A percentile compares a stretch with the other conserved stretches of the same genome.
Conservation (phyloP, 2,888 invertebrate genomes). For the Lamellibrachia satsuma region DNA sequence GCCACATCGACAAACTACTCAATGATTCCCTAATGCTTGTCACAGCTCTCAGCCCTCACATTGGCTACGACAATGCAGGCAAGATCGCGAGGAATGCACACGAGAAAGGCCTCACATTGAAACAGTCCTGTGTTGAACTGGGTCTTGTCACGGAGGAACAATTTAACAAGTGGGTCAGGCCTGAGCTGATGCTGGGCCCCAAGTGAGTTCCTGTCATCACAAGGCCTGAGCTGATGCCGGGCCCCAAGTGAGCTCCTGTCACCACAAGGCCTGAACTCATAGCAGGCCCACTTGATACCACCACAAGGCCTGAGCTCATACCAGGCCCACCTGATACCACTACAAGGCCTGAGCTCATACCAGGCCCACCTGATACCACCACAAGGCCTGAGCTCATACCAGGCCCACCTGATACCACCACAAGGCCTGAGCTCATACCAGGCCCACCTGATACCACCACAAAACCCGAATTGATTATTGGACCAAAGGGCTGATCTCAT, state of each 20-base stretch:
- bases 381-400: no score
- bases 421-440: no score
- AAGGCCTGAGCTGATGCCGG: neutral
- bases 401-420: no score
- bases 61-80: constrained; percentile 95
- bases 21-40: constrained; percentile 96
- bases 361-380: no score
- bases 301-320: no score
- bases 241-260: neutral
- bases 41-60: constrained; percentile 95
- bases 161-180: constrained; percentile 89
- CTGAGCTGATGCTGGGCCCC: constrained; percentile 80
- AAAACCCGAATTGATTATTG: no score
- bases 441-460: no score
- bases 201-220: constrained; percentile 27
- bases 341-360: no score
- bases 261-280: no score
- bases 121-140: constrained; percentile 86
- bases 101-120: constrained; percentile 86
- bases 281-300: no score
- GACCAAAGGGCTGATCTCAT: neutral
- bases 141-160: constrained; percentile 80
- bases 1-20: constrained; percentile 83
- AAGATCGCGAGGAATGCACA: constrained; percentile 96
- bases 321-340: no score